Conservation (phyloP, 2,888 invertebrate species). For the Eueremaeus valkanovi region DNA sequence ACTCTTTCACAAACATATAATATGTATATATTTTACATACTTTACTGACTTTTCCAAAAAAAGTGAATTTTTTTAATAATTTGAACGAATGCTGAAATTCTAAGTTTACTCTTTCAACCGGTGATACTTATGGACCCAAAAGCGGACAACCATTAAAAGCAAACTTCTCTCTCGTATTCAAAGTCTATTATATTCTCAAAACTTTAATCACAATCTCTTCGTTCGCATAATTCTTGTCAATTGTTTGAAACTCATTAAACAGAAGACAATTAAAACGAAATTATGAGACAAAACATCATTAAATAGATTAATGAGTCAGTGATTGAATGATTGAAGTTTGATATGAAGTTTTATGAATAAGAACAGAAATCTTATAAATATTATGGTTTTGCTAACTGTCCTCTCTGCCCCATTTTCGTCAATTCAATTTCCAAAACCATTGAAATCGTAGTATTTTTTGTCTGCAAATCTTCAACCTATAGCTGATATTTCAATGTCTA, state of each 20-base stretch:
- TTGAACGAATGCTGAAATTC: neutral
- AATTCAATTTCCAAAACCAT: no score
- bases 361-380: neutral
- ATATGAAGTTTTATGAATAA: neutral
- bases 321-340: neutral
- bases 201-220: neutral
- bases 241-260: neutral
- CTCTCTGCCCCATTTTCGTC: no score
- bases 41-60: neutral
- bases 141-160: neutral
- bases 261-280: neutral
- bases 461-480: no score
- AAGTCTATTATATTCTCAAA: neutral
- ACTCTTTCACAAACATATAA: slow-evolving; percentile 1
- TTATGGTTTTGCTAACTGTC: neutral
- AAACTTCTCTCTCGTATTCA: neutral
- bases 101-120: neutral
- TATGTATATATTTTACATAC: slow-evolving; percentile 14
- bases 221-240: neutral
- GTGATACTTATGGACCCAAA: neutral
- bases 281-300: neutral
- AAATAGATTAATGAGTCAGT: slow-evolving; percentile 5
- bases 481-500: neutral
- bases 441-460: no score
- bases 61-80: neutral